Conservation (phyloP, 2,888 invertebrate species). For the Cylindroiulus punctatus region DNA sequence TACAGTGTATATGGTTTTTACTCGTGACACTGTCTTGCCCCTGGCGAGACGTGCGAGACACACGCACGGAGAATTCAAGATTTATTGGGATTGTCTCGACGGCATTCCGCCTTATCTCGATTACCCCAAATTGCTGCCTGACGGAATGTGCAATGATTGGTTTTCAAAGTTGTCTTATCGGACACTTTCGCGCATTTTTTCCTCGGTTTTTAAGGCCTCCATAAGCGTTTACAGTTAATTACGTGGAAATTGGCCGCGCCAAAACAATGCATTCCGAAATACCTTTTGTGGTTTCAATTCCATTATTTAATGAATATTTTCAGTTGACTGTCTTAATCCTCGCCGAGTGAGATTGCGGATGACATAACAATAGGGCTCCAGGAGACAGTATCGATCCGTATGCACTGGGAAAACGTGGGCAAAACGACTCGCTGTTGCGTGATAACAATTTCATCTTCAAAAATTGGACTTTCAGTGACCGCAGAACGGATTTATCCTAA, state of each 20-base stretch:
- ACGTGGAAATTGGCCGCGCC: slow-evolving; percentile 2
- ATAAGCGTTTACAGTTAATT: slow-evolving; percentile 3
- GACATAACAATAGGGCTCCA: neutral
- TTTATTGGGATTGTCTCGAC: slow-evolving; percentile 34
- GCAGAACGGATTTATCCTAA: too few relatives aligned
- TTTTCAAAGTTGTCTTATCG: slow-evolving; percentile 34
- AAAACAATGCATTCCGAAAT: slow-evolving; percentile 23
- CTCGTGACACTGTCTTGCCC: neutral
- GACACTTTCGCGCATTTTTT: slow-evolving; percentile 37
- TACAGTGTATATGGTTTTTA: neutral
- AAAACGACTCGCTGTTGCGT: too few relatives aligned
- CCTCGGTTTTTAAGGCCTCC: neutral
- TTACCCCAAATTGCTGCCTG: slow-evolving; percentile 33
- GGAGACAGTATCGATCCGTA: neutral
- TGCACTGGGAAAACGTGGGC: too few relatives aligned
- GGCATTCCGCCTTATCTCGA: slow-evolving; percentile 19
- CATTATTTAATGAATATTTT: slow-evolving; percentile 9
- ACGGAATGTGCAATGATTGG: slow-evolving; percentile 38
- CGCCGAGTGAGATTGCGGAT: neutral
- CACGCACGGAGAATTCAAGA: neutral
- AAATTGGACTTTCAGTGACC: too few relatives aligned
- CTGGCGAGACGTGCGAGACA: neutral
- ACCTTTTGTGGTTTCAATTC: neutral
- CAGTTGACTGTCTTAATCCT: neutral
- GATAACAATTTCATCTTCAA: too few relatives aligned